Base-by-base conservation (phyloP, 2,888 invertebrate genomes). In the Dioctria linearis region DNA sequence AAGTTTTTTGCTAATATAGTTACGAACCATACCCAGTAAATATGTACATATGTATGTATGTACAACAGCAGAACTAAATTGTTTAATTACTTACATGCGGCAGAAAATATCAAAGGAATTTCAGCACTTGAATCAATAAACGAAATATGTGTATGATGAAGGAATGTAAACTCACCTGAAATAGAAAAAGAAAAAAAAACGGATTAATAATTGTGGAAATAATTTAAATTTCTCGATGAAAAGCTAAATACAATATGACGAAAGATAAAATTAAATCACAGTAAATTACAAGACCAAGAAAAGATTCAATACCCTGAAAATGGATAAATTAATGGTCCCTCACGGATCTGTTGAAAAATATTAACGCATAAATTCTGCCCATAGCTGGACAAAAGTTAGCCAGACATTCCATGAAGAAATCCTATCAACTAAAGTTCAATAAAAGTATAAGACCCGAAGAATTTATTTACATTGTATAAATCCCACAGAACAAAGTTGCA, bases 81-180 rank as follows among this genome's bases (percentile, higher is more conserved):
- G 39, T 6, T 67, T 69, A 69, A 69, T 69, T 69, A 69, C 69
- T 51, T 69, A 51, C 69, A 69, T 51, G 69, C 39, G 4, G 51
- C 69, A 69, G 69, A 51, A 69, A 51, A 37, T 37, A 25, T 51
- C 42, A 40, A 65, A 65, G 37, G 66, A 66, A 65, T 43, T 66
- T n/a, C 54, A 54, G n/a, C 51, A 69, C 37, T 69, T 69, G 69
- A 69, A 11, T 69, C 51, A 69, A 69, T 6, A 69, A 37, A 25
- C 25, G 25, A 25, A 25, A 25, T 25, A 25, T 25, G 25, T 25
- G 43, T 43, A 43, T n/a, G 67, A 25, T 37, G 11, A 5, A 9
- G 49, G 51, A 37, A 37, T 3, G 0, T 25, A 25, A 25, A 69
- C 69, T 69, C 69, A 69, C 69, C 69, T 69, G 69, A 25, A 69